Conservation (phyloP, 2,113 vertebrate genomes). For the Phocoena phocoena region DNA sequence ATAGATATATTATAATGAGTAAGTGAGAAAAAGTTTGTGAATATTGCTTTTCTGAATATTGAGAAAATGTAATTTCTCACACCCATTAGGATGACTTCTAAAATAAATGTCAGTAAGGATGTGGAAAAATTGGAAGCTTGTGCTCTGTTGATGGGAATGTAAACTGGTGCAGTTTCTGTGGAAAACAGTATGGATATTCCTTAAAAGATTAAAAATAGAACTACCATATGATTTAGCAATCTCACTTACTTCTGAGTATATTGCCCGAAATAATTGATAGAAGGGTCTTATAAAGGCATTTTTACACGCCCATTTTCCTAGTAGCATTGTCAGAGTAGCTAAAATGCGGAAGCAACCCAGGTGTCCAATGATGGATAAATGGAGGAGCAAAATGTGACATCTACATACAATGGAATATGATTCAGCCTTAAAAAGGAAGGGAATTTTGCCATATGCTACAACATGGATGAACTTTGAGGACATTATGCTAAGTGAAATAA, state of each 20-base stretch:
- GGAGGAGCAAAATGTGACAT: no score
- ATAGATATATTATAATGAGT: not conserved
- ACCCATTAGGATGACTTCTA: not conserved
- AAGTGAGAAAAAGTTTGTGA: not conserved
- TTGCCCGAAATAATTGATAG: not conserved
- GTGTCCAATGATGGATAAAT: not conserved
- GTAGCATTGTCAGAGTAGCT: not conserved
- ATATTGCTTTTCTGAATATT: not conserved
- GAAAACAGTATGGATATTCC: not conserved
- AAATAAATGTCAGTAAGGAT: not conserved
- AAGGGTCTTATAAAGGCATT: not conserved
- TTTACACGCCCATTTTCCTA: not conserved
- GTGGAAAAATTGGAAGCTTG: not conserved
- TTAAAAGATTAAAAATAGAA: not conserved
- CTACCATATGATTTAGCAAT: not conserved
- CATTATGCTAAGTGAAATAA: not conserved
- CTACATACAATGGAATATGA: not conserved
- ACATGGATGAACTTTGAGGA: rapidly evolving
- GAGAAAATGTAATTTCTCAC: not conserved
- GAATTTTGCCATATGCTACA: not conserved
- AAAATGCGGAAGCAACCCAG: not conserved
- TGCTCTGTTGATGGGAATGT: no score
- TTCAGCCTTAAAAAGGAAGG: no score
- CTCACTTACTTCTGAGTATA: not conserved
- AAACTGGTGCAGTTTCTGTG: not conserved